A percentile compares a stretch with the other conserved stretches of the same genome.
Evolutionary conservation across 2,888 invertebrate species (phyloP).

Genomic region (Branchellion lobata): DNA sequence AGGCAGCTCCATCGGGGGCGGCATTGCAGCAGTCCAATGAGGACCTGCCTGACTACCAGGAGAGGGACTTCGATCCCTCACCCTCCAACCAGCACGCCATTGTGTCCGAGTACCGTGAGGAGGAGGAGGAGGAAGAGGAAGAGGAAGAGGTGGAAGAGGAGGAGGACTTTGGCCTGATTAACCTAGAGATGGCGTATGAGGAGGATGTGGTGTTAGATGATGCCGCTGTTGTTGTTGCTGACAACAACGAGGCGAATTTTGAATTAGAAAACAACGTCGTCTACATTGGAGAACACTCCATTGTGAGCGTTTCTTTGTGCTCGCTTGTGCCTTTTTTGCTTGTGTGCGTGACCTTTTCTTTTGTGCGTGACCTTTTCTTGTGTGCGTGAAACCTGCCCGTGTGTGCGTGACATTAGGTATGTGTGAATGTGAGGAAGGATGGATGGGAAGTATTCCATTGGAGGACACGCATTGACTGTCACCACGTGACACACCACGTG

Average conservation of each 20-base stretch:
- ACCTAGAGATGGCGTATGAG: neutral
- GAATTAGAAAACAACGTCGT: conserved; percentile 23
- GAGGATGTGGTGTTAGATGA: neutral
- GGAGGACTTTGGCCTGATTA: neutral
- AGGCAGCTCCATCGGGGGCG: neutral
- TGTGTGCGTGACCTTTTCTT: too few relatives aligned
- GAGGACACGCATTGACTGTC: too few relatives aligned
- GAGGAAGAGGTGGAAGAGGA: conserved; percentile 8
- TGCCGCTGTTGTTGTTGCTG: neutral
- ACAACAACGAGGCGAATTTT: conserved; percentile 23
- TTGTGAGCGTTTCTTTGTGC: neutral
- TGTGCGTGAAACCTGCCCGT: too few relatives aligned
- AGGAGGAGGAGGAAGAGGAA: neutral
- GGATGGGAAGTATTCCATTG: too few relatives aligned
- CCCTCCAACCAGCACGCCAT: neutral
- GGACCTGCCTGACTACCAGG: conserved; percentile 44
- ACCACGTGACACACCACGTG: too few relatives aligned
- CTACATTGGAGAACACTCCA: neutral
- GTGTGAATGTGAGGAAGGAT: too few relatives aligned
- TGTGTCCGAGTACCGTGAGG: neutral
- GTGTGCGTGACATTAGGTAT: too few relatives aligned
- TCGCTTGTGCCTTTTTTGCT: too few relatives aligned
- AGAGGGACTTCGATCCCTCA: conserved; percentile 1
- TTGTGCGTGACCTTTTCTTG: too few relatives aligned
- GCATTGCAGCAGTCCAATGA: neutral